phyloP scores from a whole-genome alignment of 2,888 invertebrate genomes.

The Polymixis lichenea region DNA sequence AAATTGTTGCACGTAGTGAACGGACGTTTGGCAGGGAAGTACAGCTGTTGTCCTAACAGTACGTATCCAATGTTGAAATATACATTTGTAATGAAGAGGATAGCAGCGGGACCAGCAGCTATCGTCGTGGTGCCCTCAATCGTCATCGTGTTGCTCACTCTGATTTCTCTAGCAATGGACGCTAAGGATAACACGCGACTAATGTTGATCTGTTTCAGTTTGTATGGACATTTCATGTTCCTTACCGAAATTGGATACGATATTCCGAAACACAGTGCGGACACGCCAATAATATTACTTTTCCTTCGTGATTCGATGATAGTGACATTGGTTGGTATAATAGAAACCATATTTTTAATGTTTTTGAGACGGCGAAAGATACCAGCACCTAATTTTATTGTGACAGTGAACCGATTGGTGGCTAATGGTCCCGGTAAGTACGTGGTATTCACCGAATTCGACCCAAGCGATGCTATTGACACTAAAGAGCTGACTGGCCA shows the following conservation, averaged over 20 bases:
- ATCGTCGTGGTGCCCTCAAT: constrained; percentile 90
- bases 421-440: constrained; percentile 83
- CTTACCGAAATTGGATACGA: constrained; percentile 91
- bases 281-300: constrained; percentile 89
- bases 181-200: constrained; percentile 90
- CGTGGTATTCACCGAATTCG: constrained; percentile 86
- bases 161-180: constrained; percentile 90
- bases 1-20: constrained; percentile 84
- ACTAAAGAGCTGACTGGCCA: constrained; percentile 76
- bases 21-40: constrained; percentile 87
- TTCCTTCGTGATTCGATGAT: constrained; percentile 87
- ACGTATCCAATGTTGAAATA: constrained; percentile 91
- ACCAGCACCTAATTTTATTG: constrained; percentile 81
- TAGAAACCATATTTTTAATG: constrained; percentile 83
- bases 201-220: constrained; percentile 89
- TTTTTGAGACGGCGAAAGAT: constrained; percentile 74
- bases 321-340: constrained; percentile 79
- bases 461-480: constrained; percentile 76
- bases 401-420: constrained; percentile 76
- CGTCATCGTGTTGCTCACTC: constrained; percentile 90
- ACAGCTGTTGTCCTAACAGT: constrained; percentile 89
- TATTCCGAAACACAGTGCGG: constrained; percentile 91
- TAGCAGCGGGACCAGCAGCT: constrained; percentile 90
- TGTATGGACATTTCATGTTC: constrained; percentile 91
- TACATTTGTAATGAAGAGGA: constrained; percentile 90